phyloP scores from a whole-genome alignment of 2,797 vertebrate species.

The Danio kyathit region DNA sequence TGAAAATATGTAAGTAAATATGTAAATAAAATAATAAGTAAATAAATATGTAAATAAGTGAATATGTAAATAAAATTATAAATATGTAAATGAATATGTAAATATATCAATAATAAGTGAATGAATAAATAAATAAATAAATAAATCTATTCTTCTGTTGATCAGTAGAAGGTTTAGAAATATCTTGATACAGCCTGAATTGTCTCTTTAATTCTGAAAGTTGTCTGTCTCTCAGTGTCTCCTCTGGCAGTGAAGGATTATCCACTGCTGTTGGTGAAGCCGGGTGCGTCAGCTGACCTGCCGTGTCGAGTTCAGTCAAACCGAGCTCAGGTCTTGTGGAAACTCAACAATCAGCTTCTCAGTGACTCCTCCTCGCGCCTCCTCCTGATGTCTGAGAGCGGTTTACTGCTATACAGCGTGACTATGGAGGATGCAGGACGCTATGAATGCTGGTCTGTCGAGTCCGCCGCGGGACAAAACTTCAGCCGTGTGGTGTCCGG shows the following conservation, averaged over 20 bases:
- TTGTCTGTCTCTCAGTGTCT: constrained; percentile 57
- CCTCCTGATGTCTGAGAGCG: constrained; percentile 84
- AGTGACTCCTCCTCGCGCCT: constrained; percentile 86
- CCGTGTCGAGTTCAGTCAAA: constrained; percentile 89
- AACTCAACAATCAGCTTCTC: constrained; percentile 81
- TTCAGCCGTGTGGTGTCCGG: constrained; percentile 85
- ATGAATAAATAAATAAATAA: too few relatives aligned
- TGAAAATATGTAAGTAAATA: too few relatives aligned
- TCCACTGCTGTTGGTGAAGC: constrained; percentile 81
- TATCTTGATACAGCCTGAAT: too few relatives aligned
- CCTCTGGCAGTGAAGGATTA: constrained; percentile 64
- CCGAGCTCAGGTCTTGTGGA: constrained; percentile 90
- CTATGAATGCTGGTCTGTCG: constrained; percentile 92
- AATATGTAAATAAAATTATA: too few relatives aligned
- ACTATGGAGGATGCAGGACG: constrained; percentile 86
- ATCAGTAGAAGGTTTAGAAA: too few relatives aligned
- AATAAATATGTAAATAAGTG: too few relatives aligned
- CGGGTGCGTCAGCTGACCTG: constrained; percentile 89
- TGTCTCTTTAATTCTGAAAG: too few relatives aligned
- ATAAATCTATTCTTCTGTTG: too few relatives aligned
- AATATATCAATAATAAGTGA: too few relatives aligned
- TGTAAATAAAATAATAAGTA: too few relatives aligned
- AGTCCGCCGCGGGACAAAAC: constrained; percentile 84
- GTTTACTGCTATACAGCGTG: constrained; percentile 92
- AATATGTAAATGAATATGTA: too few relatives aligned